Base-by-base conservation (phyloP, 2,888 invertebrate species). In the Dexiosoma caninum region DNA sequence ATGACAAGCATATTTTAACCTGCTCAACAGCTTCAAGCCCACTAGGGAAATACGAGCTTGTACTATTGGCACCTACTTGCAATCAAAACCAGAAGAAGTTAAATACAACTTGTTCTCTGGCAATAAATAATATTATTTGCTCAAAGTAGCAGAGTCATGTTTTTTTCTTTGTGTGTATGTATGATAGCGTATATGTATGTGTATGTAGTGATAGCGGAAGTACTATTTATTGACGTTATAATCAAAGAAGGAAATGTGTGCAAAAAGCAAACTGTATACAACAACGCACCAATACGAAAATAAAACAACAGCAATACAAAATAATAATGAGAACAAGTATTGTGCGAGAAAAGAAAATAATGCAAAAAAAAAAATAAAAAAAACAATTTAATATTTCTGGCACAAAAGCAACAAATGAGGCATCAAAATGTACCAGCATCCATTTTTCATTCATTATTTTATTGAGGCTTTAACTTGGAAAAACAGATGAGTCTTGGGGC, bases 1-100 rank as follows among this genome's bases (percentile, higher is more conserved):
- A 88, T 86, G 88, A 86, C 87, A 86, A 87, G 85, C 87, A 86
- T 86, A 87, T 85, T 85, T 87, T 85, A 86, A 85, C 84, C 84
- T 84, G 84, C 82, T 80, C 3, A 35, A 69, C 19, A 66, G 27
- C 49, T 42, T 40, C 64, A 8, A 19, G 12, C 42, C 37, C 67
- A 60, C 27, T 37, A 23, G 71, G 72, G 69, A 67, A 72, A 72
- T 74, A 16, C 10, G 8, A 44, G 23, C 9, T 55, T 59, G 10
- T 59, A 16, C 19, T 16, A 37, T 64, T 44, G 44, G 57, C 72
- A 81, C 77, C 77, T 69, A 53, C 32, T 66, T 53, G 32, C 53
- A 69, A 62, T 51, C 27, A 69, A n/a, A n/a, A 59, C 27, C 30
- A 51, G 49, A 51, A 51, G 37, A 64, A 49, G 27, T 44, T 51